phyloP scores from a whole-genome alignment of 2,113 vertebrate species.

The Plotosus lineatus region DNA sequence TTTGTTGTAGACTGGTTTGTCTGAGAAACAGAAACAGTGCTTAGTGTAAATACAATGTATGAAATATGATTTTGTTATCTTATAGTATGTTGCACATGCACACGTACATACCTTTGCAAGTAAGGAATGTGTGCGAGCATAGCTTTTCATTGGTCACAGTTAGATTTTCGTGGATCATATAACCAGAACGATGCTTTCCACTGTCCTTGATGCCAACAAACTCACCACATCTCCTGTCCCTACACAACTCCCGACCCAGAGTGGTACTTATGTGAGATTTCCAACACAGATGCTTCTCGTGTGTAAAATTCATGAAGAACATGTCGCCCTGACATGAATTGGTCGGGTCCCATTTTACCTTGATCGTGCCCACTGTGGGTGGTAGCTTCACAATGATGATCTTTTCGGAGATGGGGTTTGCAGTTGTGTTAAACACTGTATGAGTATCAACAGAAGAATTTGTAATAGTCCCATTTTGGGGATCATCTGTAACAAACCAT shows the following conservation, averaged over 20 bases:
- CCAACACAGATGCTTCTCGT: neutral
- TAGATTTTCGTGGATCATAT: neutral
- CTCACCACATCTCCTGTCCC: conserved; percentile 33
- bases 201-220: fast-evolving
- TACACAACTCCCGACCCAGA: conserved; percentile 1
- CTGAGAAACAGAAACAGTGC: neutral
- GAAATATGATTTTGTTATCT: neutral
- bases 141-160: fast-evolving
- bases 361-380: neutral
- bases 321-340: conserved; percentile 35
- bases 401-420: too few relatives aligned
- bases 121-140: neutral
- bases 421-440: too few relatives aligned
- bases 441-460: neutral
- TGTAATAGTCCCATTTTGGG: too few relatives aligned
- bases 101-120: conserved; percentile 54
- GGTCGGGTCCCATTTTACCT: neutral
- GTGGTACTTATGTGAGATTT: fast-evolving
- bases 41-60: neutral
- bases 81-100: neutral
- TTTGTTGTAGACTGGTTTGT: neutral
- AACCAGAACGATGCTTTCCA: fast-evolving
- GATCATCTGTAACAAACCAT: too few relatives aligned
- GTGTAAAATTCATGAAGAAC: neutral
- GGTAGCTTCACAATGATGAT: neutral